Base-by-base conservation (phyloP, 2,888 invertebrate species). In the Noctua janthina region DNA sequence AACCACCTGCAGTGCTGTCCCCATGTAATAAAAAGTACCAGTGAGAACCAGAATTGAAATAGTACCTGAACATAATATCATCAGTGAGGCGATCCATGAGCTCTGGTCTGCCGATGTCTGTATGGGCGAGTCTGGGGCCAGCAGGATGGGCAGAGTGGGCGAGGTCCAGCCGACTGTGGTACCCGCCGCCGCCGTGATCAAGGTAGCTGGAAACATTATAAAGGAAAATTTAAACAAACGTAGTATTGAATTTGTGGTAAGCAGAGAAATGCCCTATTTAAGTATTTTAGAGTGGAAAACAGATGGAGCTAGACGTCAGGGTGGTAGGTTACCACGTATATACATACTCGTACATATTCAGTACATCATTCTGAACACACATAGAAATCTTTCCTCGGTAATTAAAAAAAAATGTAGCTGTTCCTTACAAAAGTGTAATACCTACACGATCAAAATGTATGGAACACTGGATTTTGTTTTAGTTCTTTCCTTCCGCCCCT, bases 81-180 rank as follows among this genome's bases (percentile, higher is more conserved):
- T 97, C 76, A 98, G 96, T 46, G 98, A 97, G 10, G 97, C 98
- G 91, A 98, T 97, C 97, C 97, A 97, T 56, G 97, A 97, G 89
- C 97, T 97, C 94, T 97, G 97, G 86, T 97, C 97, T 67, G 95
- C 93, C 3, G 97, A 95, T 68, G 97, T 97, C 71, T 94, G 94
- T 85, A 97, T 97, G 29, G 97, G 96, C 11, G 97, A 97, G 85
- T 96, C 93, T 76, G 94, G 92, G 1, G 89, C 93, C 80, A 96
- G 91, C 15, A 98, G 95, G 86, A 97, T 95, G 35, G 97, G 97
- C 54, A 98, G 93, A n/a, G 97, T 97, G 1, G 97, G 97, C 0
- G 97, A 97, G 0, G 97, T 97, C 97, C 98, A 97, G 81, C 97
- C 97, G 46, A 97, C 97, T 4, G 97, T 97, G 74, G 97, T 96